Evolutionary conservation across 2,888 invertebrate genomes (phyloP).

Genomic region (Odiellus spinosus): DNA sequence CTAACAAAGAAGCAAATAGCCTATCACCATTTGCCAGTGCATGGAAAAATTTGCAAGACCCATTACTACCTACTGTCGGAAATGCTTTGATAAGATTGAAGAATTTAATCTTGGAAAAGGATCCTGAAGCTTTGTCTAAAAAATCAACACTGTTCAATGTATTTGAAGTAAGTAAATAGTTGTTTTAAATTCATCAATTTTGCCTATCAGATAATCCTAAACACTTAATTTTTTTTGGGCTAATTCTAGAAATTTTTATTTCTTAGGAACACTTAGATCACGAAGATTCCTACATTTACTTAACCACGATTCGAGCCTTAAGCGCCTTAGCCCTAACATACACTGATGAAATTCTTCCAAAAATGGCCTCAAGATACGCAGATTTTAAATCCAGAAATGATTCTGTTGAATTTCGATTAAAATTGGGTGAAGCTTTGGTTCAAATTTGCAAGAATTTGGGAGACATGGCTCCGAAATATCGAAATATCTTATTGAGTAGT

Average conservation of each 20-base stretch:
- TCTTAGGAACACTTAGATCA: slow-evolving; percentile 54
- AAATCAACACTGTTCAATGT: slow-evolving; percentile 50
- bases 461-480: slow-evolving; percentile 44
- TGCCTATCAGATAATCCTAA: not conserved
- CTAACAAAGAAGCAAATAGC: not conserved
- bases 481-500: slow-evolving; percentile 49
- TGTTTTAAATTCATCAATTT: slow-evolving; percentile 26
- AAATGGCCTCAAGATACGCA: slow-evolving; percentile 49
- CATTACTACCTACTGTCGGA: slow-evolving; percentile 57
- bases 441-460: slow-evolving; percentile 53
- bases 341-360: slow-evolving; percentile 49
- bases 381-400: slow-evolving; percentile 18
- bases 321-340: slow-evolving; percentile 47
- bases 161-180: slow-evolving; percentile 54
- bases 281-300: slow-evolving; percentile 63
- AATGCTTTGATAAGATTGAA: slow-evolving; percentile 58
- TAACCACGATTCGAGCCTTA: slow-evolving; percentile 58
- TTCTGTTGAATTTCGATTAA: slow-evolving; percentile 41
- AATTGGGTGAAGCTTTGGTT: slow-evolving; percentile 63
- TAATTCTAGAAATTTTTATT: slow-evolving; percentile 18
- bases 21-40: slow-evolving; percentile 6
- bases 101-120: slow-evolving; percentile 49
- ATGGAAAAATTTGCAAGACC: slow-evolving; percentile 45
- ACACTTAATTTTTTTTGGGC: not conserved
- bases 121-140: slow-evolving; percentile 45